A percentile compares a stretch with the other conserved stretches of the same genome.
Evolutionary conservation across 2,888 invertebrate genomes (phyloP).

Genomic region (Nomada fucata): DNA sequence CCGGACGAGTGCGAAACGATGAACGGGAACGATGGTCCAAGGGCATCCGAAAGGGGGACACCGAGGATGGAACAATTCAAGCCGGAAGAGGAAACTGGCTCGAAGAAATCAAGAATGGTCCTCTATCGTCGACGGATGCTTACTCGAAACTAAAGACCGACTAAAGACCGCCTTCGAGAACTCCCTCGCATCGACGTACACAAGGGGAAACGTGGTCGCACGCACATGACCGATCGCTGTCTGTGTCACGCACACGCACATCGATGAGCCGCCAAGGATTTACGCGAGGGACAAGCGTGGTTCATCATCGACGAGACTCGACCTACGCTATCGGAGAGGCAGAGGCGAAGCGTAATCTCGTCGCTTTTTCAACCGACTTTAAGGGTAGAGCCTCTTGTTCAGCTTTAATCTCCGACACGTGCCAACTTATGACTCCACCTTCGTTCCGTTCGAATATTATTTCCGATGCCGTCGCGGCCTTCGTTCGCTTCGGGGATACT

Average conservation of each 20-base stretch:
- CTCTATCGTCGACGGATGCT: conserved; percentile 66
- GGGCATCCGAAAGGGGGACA: not conserved
- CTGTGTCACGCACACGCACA: conserved; percentile 26
- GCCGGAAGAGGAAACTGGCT: conserved; percentile 62
- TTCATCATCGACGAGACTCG: conserved; percentile 65
- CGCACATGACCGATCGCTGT: conserved; percentile 5
- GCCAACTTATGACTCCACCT: conserved; percentile 42
- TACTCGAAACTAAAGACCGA: conserved; percentile 68
- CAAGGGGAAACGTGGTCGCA: conserved; percentile 41
- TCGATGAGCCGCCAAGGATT: conserved; percentile 55
- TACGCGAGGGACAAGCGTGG: conserved; percentile 59
- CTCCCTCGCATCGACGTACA: conserved; percentile 68
- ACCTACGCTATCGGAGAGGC: conserved; percentile 61
- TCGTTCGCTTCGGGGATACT: too few species aligned
- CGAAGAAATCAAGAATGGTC: conserved; percentile 48
- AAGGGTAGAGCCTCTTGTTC: conserved; percentile 52
- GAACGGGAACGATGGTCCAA: too few species aligned
- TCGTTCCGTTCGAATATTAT: conserved; percentile 31
- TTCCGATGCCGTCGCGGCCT: not conserved
- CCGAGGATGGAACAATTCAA: not conserved
- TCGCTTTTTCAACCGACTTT: conserved; percentile 45
- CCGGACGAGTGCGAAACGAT: too few species aligned
- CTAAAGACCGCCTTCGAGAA: conserved; percentile 67
- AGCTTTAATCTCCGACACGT: conserved; percentile 60
- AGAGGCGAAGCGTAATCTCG: conserved; percentile 50